phyloP scores from a whole-genome alignment of 2,113 vertebrate species.

The Ursus arctos region DNA sequence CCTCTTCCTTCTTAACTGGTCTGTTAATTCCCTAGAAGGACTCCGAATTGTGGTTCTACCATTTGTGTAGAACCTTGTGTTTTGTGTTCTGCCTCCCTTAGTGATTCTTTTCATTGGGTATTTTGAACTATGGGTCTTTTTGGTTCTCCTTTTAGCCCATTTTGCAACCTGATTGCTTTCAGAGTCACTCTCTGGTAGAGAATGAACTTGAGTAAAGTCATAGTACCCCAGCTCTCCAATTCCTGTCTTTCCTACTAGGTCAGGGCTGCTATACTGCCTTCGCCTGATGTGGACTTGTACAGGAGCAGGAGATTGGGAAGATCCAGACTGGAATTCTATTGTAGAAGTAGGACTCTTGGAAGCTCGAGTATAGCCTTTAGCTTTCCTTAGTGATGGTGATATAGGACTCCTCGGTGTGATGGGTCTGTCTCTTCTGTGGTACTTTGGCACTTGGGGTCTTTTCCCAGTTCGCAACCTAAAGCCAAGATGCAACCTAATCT shows the following conservation, averaged over 20 bases:
- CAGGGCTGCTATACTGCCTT: background rate
- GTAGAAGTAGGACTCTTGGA: slow-evolving; percentile 50
- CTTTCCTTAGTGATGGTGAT: slow-evolving; percentile 54
- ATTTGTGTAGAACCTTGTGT: slow-evolving; percentile 18
- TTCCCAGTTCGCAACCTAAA: slow-evolving; percentile 72
- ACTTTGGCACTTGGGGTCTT: slow-evolving; percentile 68
- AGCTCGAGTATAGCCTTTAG: background rate
- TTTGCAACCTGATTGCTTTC: slow-evolving; percentile 58
- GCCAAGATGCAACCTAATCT: slow-evolving; percentile 69
- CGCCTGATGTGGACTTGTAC: background rate
- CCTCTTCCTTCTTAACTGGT: slow-evolving; percentile 31
- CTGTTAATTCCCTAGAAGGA: background rate
- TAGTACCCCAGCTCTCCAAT: background rate
- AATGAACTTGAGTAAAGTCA: slow-evolving; percentile 33
- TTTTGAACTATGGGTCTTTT: slow-evolving; percentile 48
- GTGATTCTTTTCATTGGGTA: slow-evolving; percentile 45
- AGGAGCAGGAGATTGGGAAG: slow-evolving; percentile 1
- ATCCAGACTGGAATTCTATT: slow-evolving; percentile 2
- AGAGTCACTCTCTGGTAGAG: slow-evolving; percentile 26
- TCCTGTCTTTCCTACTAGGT: background rate
- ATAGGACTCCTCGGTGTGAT: background rate
- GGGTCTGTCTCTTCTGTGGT: slow-evolving; percentile 8
- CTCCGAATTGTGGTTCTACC: background rate
- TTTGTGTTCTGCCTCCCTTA: slow-evolving; percentile 19
- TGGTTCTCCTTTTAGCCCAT: slow-evolving; percentile 7